A percentile compares a stretch with the other conserved stretches of the same genome.
Conservation (phyloP, 2,888 invertebrate genomes). For the Ariolimax columbianus region DNA sequence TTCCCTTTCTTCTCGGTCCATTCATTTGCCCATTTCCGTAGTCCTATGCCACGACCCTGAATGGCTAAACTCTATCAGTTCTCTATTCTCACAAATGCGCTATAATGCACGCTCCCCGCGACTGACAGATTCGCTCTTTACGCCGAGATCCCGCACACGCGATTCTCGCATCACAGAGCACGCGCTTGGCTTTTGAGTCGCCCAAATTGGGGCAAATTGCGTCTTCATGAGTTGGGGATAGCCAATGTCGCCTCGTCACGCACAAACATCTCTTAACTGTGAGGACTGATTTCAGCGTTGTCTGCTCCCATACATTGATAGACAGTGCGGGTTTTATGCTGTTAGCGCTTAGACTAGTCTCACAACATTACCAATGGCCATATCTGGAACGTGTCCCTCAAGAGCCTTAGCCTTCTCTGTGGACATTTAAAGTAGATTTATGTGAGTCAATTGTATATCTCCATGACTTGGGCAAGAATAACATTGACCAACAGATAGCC, state of each 20-base stretch:
- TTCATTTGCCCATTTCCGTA: not conserved
- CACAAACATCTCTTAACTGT: not conserved
- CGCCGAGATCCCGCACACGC: conserved; percentile 7
- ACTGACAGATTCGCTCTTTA: not conserved
- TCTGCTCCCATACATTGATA: not conserved
- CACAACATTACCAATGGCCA: not conserved
- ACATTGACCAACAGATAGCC: too few relatives aligned
- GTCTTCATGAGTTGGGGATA: not conserved
- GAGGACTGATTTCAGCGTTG: not conserved
- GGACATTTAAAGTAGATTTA: not conserved
- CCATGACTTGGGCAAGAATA: too few relatives aligned
- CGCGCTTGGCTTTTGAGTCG: not conserved
- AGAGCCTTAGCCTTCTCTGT: not conserved
- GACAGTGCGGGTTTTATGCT: not conserved
- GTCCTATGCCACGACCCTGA: not conserved
- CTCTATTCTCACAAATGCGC: not conserved
- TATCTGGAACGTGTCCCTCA: not conserved
- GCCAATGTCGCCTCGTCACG: not conserved
- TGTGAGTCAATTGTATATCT: not conserved
- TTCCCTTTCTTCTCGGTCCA: not conserved
- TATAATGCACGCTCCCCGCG: not conserved
- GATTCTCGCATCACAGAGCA: conserved; percentile 38
- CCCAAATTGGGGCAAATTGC: conserved; percentile 39
- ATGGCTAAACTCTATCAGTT: conserved; percentile 1
- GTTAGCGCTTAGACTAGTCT: not conserved